These are phyloP conservation scores for Whitmania pigra DNA, from an alignment of 1,140 invertebrate genomes.

Conservation along the genomic window DNA sequence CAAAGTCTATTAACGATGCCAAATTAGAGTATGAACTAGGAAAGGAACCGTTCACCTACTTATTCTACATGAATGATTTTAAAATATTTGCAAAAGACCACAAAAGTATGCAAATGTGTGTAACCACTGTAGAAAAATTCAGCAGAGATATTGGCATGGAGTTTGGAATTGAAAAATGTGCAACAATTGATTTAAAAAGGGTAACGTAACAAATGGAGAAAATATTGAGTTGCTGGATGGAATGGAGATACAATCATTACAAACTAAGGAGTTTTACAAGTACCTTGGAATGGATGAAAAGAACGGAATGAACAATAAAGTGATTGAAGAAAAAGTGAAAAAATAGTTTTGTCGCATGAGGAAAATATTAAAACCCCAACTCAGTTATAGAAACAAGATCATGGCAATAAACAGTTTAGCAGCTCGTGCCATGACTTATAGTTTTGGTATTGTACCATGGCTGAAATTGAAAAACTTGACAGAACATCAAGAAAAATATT, in stretches of 20 bases:
- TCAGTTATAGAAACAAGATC: not conserved
- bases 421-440: not conserved
- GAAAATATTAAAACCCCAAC: not conserved
- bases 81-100: not conserved
- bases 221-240: not conserved
- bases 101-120: not conserved
- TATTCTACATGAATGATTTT: not conserved
- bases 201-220: not conserved
- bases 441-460: not conserved
- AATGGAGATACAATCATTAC: not conserved
- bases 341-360: not conserved
- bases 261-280: not conserved
- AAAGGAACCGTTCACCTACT: not conserved
- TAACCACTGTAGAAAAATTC: not conserved
- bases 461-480: not conserved
- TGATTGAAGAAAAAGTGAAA: not conserved
- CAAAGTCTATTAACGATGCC: not conserved
- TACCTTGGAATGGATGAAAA: conserved; percentile 1
- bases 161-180: conserved; percentile 4
- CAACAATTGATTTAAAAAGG: not conserved
- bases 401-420: conserved; percentile 11
- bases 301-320: not conserved
- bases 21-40: not conserved
- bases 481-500: not conserved
- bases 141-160: not conserved